Percentiles rank a stretch among this genome's conserved stretches.
phyloP scores from a whole-genome alignment of 2,888 invertebrate species.

The Hypena proboscidalis region DNA sequence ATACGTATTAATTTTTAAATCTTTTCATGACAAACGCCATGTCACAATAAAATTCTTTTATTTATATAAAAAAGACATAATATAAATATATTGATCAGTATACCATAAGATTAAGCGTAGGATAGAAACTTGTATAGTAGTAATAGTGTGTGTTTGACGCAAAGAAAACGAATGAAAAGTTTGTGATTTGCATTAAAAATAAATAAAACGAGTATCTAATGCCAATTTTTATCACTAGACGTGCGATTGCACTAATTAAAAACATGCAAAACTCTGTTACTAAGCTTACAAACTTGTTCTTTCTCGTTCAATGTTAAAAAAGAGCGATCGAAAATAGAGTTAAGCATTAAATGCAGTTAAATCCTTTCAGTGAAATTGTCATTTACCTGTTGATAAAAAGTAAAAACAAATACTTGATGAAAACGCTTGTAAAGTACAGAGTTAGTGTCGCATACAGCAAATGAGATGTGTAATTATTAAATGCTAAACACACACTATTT shows the following conservation, averaged over 20 bases:
- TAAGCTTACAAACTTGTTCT: no score
- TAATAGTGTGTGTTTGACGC: slow-evolving; percentile 22
- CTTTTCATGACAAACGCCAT: slow-evolving; percentile 51
- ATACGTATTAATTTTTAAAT: slow-evolving; percentile 50
- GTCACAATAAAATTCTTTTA: slow-evolving; percentile 49
- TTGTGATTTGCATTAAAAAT: background rate
- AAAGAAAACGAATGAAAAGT: background rate
- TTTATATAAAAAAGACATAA: slow-evolving; percentile 56
- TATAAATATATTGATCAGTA: slow-evolving; percentile 63
- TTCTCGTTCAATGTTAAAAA: no score
- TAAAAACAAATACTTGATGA: no score
- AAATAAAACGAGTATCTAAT: no score
- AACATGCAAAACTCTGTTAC: no score
- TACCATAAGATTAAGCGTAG: slow-evolving; percentile 61
- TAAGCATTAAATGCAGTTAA: no score
- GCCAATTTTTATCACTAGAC: no score
- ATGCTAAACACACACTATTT: slow-evolving; percentile 16
- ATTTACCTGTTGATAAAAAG: no score
- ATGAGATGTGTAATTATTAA: background rate
- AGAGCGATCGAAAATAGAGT: no score
- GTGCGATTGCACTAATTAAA: no score
- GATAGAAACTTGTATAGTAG: slow-evolving; percentile 19
- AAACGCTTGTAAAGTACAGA: no score
- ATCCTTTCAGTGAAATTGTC: no score
- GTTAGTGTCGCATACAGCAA: background rate